These are phyloP conservation scores for Lithosia quadra DNA, from an alignment of 2,888 invertebrate species.

Conservation along the genomic window DNA sequence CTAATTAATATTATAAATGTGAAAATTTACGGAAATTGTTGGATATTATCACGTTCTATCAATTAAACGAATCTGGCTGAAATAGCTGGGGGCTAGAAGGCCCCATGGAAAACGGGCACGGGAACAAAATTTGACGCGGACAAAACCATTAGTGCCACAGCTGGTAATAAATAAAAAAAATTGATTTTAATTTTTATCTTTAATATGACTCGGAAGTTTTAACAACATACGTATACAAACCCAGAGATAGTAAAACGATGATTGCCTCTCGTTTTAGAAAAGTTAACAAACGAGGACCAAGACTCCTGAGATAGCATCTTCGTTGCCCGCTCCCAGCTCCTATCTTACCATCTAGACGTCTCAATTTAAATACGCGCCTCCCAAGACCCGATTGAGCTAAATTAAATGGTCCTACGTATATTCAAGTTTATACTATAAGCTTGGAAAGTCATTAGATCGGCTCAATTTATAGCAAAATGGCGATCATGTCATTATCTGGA, in stretches of 20 bases:
- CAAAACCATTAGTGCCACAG: too few species aligned
- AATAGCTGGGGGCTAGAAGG: too few species aligned
- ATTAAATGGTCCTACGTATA: conserved; percentile 56
- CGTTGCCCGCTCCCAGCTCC: conserved; percentile 61
- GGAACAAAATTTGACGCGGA: too few species aligned
- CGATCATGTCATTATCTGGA: conserved; percentile 19
- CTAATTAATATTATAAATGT: too few species aligned
- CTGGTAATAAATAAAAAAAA: too few species aligned
- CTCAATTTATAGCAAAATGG: conserved; percentile 46
- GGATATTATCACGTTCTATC: too few species aligned
- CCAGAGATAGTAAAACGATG: conserved; percentile 42
- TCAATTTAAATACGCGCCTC: conserved; percentile 78
- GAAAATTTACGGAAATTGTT: too few species aligned
- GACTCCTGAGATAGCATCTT: conserved; percentile 68
- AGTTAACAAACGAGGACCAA: conserved; percentile 57
- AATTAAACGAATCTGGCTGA: too few species aligned
- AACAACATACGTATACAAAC: not conserved
- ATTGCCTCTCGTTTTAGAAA: conserved; percentile 48
- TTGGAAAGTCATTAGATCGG: conserved; percentile 47
- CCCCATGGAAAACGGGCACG: too few species aligned
- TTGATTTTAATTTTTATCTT: not conserved
- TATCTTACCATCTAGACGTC: conserved; percentile 80
- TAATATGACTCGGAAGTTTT: not conserved
- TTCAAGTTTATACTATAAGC: conserved; percentile 50
- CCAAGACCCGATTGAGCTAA: conserved; percentile 59